Evolutionary conservation across 2,888 invertebrate genomes (phyloP).

Genomic region (Apomyelois bistriatella): DNA sequence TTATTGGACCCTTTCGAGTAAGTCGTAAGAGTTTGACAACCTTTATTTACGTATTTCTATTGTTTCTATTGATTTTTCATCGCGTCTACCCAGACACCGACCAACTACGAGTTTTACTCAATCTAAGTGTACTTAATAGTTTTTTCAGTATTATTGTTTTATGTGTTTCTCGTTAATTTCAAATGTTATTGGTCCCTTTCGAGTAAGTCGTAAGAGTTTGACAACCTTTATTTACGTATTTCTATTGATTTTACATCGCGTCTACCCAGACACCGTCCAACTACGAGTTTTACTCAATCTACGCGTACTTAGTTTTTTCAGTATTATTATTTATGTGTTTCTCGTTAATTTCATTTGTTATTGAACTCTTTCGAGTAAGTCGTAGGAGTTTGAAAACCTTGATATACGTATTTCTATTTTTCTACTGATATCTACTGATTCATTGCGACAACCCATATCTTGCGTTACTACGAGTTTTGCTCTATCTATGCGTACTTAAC

Average conservation of each 20-base stretch:
- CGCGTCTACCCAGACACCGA: not conserved
- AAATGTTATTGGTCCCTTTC: not conserved
- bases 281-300: too few species aligned
- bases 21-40: not conserved
- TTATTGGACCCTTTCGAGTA: not conserved
- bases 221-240: too few species aligned
- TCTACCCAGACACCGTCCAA: too few species aligned
- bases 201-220: not conserved
- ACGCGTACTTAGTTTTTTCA: not conserved
- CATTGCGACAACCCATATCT: not conserved
- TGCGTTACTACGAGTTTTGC: not conserved
- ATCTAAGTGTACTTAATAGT: not conserved
- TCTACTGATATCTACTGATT: too few species aligned
- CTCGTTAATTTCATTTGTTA: not conserved
- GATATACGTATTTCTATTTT: slow-evolving; percentile 32
- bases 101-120: not conserved
- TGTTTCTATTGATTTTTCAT: too few species aligned
- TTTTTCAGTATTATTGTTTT: not conserved
- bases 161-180: not conserved
- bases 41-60: too few species aligned
- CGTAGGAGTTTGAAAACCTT: not conserved
- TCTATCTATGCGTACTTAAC: not conserved
- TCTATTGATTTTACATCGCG: too few species aligned
- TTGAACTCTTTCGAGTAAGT: not conserved
- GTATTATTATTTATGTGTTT: not conserved